Conservation (phyloP, 2,113 vertebrate species). For the Illadopsis cleaveri region DNA sequence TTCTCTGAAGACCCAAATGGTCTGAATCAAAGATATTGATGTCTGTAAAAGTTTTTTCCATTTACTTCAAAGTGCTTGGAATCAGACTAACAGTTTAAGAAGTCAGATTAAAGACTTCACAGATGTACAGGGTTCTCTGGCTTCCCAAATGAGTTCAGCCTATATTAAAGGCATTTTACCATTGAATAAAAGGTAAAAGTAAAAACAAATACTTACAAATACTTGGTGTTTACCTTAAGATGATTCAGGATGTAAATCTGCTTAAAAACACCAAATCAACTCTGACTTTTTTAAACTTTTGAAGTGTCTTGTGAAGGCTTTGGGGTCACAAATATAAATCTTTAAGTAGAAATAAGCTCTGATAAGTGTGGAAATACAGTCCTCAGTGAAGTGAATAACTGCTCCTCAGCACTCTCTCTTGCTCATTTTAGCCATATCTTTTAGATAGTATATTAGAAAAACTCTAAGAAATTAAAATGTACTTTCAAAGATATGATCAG, state of each 20-base stretch:
- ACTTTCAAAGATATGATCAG: background rate
- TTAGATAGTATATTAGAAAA: background rate
- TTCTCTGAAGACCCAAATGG: background rate
- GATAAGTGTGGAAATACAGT: background rate
- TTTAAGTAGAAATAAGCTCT: background rate
- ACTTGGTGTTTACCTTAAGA: background rate
- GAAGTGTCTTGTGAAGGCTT: background rate
- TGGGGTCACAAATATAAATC: background rate
- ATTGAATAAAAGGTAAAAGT: background rate
- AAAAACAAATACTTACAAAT: background rate
- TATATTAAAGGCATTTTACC: background rate
- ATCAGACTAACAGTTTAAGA: background rate
- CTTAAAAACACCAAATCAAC: background rate
- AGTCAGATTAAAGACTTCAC: background rate
- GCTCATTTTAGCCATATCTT: background rate
- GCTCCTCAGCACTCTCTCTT: background rate
- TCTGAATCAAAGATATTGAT: background rate
- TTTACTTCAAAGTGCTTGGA: constrained; percentile 22
- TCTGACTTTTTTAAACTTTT: background rate
- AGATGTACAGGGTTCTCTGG: background rate
- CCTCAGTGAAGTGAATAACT: background rate
- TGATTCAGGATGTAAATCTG: background rate
- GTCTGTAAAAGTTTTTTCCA: background rate
- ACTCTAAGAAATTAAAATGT: background rate
- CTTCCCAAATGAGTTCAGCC: background rate